phyloP scores from a whole-genome alignment of 2,888 invertebrate genomes.

The Lymantria dispar region DNA sequence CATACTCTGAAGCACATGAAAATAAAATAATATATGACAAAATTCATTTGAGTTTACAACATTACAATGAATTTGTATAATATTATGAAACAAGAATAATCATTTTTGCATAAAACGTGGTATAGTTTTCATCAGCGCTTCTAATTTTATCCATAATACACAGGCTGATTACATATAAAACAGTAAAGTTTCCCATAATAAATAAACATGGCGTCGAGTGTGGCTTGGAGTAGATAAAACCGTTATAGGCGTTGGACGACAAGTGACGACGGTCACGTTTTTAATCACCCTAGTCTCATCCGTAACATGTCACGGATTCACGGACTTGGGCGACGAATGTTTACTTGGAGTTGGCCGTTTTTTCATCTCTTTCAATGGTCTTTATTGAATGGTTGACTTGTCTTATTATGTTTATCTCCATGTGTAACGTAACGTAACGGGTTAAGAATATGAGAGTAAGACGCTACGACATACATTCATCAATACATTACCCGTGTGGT shows the following conservation, averaged over 20 bases:
- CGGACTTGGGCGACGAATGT: constrained; percentile 41
- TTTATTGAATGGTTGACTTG: constrained; percentile 18
- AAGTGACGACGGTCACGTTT: constrained; percentile 81
- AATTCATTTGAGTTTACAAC: no score
- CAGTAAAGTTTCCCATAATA: constrained; percentile 53
- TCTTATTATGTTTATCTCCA: no score
- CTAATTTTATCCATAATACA: constrained; percentile 8
- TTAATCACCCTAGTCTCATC: constrained; percentile 76
- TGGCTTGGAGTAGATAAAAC: constrained; percentile 74
- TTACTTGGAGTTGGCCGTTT: constrained; percentile 36
- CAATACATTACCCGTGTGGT: no score
- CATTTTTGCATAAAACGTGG: neutral
- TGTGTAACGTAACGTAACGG: no score
- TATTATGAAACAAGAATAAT: no score
- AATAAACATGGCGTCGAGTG: constrained; percentile 67
- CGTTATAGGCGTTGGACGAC: constrained; percentile 65
- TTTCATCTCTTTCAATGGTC: constrained; percentile 1
- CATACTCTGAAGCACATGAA: no score
- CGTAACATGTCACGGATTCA: constrained; percentile 60
- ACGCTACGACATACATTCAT: no score
- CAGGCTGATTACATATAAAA: constrained; percentile 29
- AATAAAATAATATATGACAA: no score
- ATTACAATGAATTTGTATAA: no score
- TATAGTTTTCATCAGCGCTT: neutral
- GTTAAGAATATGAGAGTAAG: no score